Percentiles rank a stretch among this genome's conserved stretches.
phyloP scores from a whole-genome alignment of 2,888 invertebrate genomes.

The Macrosiphum euphorbiae region DNA sequence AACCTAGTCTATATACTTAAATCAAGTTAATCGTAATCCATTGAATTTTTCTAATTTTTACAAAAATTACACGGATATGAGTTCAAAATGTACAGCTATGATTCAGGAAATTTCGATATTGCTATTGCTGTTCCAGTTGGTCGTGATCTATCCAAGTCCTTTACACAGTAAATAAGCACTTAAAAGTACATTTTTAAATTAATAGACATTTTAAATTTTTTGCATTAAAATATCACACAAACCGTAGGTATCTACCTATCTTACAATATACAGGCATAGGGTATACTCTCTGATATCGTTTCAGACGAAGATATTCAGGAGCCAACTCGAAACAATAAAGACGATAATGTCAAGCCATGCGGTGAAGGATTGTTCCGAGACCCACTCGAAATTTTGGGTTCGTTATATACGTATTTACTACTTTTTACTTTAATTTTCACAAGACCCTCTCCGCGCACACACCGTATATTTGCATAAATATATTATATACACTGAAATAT shows the following conservation, averaged over 20 bases:
- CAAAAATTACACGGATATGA: too few relatives aligned
- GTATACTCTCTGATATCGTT: neutral
- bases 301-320: neutral
- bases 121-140: too few relatives aligned
- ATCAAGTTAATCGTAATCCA: too few relatives aligned
- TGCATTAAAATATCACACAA: neutral
- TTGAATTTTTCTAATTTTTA: too few relatives aligned
- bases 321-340: neutral
- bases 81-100: too few relatives aligned
- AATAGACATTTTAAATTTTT: too few relatives aligned
- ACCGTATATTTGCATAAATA: neutral
- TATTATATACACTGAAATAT: neutral
- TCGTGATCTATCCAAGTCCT: too few relatives aligned
- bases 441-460: too few relatives aligned
- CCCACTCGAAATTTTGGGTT: neutral
- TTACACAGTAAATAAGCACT: too few relatives aligned
- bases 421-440: neutral
- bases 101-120: too few relatives aligned
- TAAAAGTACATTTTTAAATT: too few relatives aligned
- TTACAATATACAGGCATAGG: neutral
- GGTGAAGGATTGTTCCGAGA: neutral
- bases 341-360: neutral
- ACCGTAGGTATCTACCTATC: neutral
- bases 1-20: too few relatives aligned
- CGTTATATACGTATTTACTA: neutral